A percentile compares a stretch with the other conserved stretches of the same genome.
phyloP scores from a whole-genome alignment of 2,113 vertebrate genomes.

The Eonycteris spelaea region DNA sequence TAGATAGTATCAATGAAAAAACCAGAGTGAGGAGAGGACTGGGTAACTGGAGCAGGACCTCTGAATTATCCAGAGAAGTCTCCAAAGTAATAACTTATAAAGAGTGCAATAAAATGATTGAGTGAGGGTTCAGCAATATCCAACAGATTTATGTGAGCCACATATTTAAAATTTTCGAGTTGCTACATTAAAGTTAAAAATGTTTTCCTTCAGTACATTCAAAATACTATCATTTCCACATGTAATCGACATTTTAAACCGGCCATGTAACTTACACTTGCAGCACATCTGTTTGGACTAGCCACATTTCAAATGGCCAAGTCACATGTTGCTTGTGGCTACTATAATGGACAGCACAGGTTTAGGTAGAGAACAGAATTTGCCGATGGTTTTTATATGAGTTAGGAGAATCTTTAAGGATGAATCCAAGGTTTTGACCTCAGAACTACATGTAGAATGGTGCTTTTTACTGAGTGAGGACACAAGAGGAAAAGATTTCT shows the following conservation, averaged over 20 bases:
- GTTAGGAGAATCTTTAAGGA: not conserved
- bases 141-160: not conserved
- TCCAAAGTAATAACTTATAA: not conserved
- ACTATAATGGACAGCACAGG: not conserved
- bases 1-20: not conserved
- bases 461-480: not conserved
- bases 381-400: not conserved
- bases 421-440: not conserved
- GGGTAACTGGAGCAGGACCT: not conserved
- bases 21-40: not conserved
- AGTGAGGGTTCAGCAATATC: not conserved
- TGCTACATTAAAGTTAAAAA: not conserved
- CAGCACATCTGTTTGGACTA: not conserved
- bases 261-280: not conserved
- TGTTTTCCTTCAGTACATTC: not conserved
- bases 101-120: not conserved
- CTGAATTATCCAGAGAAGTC: not conserved
- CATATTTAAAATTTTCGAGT: not conserved
- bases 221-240: not conserved
- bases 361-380: not conserved
- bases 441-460: not conserved
- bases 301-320: not conserved
- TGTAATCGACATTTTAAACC: not conserved
- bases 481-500: not conserved
- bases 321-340: not conserved